These are phyloP conservation scores for Hirundo rustica DNA, from an alignment of 2,797 vertebrate genomes.

Conservation along the genomic window DNA sequence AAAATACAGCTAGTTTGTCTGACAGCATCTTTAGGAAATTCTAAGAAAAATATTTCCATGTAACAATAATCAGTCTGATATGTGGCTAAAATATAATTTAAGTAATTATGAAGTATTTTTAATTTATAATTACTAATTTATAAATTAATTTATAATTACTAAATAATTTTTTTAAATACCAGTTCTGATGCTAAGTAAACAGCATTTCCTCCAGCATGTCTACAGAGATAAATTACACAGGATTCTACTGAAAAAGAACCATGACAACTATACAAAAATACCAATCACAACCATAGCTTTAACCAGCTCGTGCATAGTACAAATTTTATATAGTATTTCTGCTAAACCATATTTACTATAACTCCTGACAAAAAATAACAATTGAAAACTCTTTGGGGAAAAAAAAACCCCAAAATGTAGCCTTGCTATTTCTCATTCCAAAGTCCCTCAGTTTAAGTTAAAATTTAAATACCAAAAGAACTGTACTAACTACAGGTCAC, in stretches of 20 bases:
- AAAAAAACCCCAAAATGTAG: not conserved
- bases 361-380: not conserved
- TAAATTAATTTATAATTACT: not conserved
- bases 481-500: not conserved
- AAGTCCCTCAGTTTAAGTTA: not conserved
- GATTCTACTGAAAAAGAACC: not conserved
- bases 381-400: not conserved
- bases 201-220: not conserved
- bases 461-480: not conserved
- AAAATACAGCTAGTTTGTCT: not conserved
- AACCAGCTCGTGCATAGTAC: not conserved
- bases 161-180: not conserved
- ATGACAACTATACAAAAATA: not conserved
- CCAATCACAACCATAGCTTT: not conserved
- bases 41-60: not conserved
- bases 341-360: not conserved
- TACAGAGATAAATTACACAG: not conserved
- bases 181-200: not conserved
- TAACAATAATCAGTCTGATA: not conserved
- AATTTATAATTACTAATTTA: not conserved
- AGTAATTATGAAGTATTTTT: not conserved
- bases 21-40: not conserved
- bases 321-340: not conserved
- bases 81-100: not conserved
- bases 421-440: not conserved